phyloP scores from a whole-genome alignment of 2,888 invertebrate genomes.

The Drosophila suboccidentalis region DNA sequence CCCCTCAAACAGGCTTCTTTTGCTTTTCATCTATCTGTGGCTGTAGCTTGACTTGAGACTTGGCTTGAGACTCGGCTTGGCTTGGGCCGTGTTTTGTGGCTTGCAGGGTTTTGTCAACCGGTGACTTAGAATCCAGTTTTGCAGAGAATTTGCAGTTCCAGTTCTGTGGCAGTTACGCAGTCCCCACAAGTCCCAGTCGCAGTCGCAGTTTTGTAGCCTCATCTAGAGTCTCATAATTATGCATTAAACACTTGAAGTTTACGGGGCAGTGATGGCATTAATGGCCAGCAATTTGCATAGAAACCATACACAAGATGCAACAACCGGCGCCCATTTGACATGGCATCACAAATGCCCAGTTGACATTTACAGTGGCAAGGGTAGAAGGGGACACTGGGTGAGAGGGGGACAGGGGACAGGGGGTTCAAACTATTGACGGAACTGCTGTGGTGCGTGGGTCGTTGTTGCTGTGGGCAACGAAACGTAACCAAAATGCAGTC shows the following conservation, averaged over 20 bases:
- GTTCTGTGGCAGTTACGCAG: constrained; percentile 26
- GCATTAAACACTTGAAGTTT: constrained; percentile 77
- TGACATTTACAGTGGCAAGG: constrained; percentile 4
- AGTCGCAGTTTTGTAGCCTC: background rate
- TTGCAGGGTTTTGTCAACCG: constrained; percentile 73
- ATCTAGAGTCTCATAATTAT: constrained; percentile 62
- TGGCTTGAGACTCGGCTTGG: background rate
- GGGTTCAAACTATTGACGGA: constrained; percentile 24
- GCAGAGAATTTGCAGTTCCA: constrained; percentile 52
- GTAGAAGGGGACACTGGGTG: background rate
- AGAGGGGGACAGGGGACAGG: background rate
- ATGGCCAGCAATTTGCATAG: constrained; percentile 71
- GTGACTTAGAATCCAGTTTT: constrained; percentile 65
- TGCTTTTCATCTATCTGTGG: constrained; percentile 32
- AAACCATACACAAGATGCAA: constrained; percentile 64
- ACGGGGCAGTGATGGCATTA: constrained; percentile 65
- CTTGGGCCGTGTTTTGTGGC: constrained; percentile 20
- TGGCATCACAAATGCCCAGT: constrained; percentile 32
- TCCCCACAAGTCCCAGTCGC: background rate
- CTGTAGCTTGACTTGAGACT: constrained; percentile 1
- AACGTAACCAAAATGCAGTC: constrained; percentile 67
- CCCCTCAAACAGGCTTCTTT: constrained; percentile 64
- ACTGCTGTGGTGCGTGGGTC: constrained; percentile 49
- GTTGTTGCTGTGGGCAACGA: constrained; percentile 54
- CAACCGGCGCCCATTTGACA: constrained; percentile 49